Base-by-base conservation (phyloP, 2,113 vertebrate genomes). In the Antennarius striatus region DNA sequence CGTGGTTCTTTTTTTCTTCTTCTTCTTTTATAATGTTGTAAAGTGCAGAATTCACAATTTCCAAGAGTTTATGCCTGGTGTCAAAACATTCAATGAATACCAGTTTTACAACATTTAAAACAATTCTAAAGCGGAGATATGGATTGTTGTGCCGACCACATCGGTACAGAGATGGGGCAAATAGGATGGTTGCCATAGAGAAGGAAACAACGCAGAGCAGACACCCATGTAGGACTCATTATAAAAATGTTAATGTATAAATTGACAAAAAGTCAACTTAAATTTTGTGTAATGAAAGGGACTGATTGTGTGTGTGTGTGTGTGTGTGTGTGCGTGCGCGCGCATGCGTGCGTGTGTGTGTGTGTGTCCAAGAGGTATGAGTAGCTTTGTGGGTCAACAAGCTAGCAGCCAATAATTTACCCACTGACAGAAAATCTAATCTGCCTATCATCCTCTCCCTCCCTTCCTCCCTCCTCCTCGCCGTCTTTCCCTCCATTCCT, bases 361-460 rank as follows among this genome's bases (percentile, higher is more conserved):
- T 74, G 63, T 68, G 48, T 48, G 91, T 93, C 88, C 91, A 90
- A 87, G 88, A 95, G 91, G 91, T 94, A 89, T 85, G 91, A 93
- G 90, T 92, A 91, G 91, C 91, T 90, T 91, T 92, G 91, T 92
- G 93, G 95, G 95, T 96, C 96, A 96, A 95, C 95, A 96, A 94
- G 93, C 93, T 93, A 94, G 91, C 93, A 95, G 95, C 95, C 94
- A 94, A 96, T 98, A 96, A 98, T 97, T 96, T 96, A 94, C 93
- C 95, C 95, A 93, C 94, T 94, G 93, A 94, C 93, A 95, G 92
- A 94, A 95, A 94, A 96, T 98, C 96, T 97, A 94, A 97, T 97
- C 95, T 95, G 94, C 94, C 95, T 92, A 90, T 94, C 94, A 93
- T 93, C 81, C 57, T 47, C 28, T 47, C 57, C 45, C 57, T 54